Base-by-base conservation (phyloP, 1,140 invertebrate species). In the Drosophila punjabiensis region DNA sequence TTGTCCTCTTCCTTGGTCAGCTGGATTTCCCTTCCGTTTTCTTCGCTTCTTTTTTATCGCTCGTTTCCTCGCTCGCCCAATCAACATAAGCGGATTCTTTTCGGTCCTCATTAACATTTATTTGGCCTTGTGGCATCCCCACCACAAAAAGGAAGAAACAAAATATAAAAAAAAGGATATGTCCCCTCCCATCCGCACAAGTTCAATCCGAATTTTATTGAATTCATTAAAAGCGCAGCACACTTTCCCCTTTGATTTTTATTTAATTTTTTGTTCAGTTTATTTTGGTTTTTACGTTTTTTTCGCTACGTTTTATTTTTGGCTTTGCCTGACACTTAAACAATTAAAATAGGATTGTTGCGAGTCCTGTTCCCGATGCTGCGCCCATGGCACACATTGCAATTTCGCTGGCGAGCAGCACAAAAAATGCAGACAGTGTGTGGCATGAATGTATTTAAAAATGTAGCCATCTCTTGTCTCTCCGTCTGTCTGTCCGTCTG, bases 171-270 rank as follows among this genome's bases (percentile, higher is more conserved):
- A 33, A 58, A 65, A 41, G 41, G 35, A 76, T 61, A 35, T 28
- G 20, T 24, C 30, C 37, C 35, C 30, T n/a, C n/a, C n/a, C 18
- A 11, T 28, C 37, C 64, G 52, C 45, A 68, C 58, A 80, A 76
- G 53, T 65, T 74, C 67, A 85, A 81, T 81, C 68, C 56, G 68
- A 78, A 41, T 85, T 73, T 78, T 68, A 78, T 86, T 73, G 52
- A 62, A 70, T 81, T 74, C 63, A 86, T 85, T 85, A 86, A 81
- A 81, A 64, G 52, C 66, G 39, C 56, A 50, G 59, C 45, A 59
- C 45, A 65, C 58, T 83, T 76, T 76, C 52, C 58, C 53, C 39
- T 67, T 53, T 59, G 24, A 69, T 74, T 63, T 75, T 62, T 67
- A 69, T 64, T 62, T 64, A 59, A 50, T 82, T 56, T 62, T 56